Conservation (phyloP, 2,888 invertebrate species). For the Lacanobia oleracea region DNA sequence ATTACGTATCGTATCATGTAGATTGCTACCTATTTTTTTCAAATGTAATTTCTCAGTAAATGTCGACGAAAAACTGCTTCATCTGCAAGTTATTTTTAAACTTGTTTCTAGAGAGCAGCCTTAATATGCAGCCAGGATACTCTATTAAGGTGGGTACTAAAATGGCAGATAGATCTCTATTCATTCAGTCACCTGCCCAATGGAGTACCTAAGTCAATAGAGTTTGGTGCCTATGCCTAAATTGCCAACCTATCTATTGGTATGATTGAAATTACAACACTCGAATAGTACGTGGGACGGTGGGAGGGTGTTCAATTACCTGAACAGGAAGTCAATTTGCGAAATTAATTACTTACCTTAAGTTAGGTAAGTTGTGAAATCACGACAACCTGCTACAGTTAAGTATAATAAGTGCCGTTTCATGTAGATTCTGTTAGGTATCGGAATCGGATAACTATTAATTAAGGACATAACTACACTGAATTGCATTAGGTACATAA, state of each 20-base stretch:
- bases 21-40: too few species aligned
- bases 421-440: conserved; percentile 43
- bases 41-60: too few species aligned
- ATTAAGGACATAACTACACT: conserved; percentile 25
- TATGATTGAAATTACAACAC: conserved; percentile 51
- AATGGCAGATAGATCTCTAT: conserved; percentile 6
- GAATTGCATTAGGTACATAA: conserved; percentile 29
- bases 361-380: conserved; percentile 53
- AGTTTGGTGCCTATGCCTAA: background rate
- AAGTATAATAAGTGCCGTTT: conserved; percentile 43
- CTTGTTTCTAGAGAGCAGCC: too few species aligned
- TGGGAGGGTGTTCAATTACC: conserved; percentile 48
- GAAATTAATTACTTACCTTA: conserved; percentile 61
- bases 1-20: too few species aligned
- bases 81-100: too few species aligned
- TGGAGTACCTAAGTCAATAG: background rate
- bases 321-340: conserved; percentile 59
- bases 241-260: conserved; percentile 1
- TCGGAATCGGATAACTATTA: conserved; percentile 50
- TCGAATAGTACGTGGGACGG: conserved; percentile 41
- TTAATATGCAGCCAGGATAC: too few species aligned
- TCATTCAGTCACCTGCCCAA: conserved; percentile 16
- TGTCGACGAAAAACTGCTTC: too few species aligned
- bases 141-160: background rate
- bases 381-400: conserved; percentile 44